Evolutionary conservation across 2,113 vertebrate species (phyloP).

Genomic region (Ailuropoda melanoleuca): DNA sequence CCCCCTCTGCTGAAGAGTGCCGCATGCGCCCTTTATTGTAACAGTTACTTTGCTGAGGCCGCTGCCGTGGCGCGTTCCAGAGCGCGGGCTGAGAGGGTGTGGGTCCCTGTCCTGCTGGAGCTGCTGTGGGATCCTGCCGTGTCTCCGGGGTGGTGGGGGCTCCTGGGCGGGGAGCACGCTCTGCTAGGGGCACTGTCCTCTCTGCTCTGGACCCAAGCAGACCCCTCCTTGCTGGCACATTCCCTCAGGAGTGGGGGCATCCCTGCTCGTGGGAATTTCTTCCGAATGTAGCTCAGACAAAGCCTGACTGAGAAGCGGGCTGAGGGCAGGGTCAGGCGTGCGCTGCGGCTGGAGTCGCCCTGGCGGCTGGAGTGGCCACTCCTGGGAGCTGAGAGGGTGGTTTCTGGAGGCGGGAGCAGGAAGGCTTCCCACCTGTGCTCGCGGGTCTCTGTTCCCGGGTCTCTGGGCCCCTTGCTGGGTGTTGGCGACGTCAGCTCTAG

Average conservation of each 20-base stretch:
- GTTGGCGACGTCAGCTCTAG: accelerated
- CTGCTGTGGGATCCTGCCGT: accelerated
- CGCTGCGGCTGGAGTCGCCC: accelerated
- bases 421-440: not conserved
- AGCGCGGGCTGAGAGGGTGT: not conserved
- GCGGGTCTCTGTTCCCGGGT: not conserved
- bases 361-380: not conserved
- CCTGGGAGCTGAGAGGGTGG: not conserved
- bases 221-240: not conserved
- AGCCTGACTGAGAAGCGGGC: not conserved
- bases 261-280: too few species aligned
- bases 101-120: not conserved
- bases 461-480: not conserved
- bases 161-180: not conserved
- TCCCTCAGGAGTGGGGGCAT: accelerated
- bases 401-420: too few species aligned
- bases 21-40: accelerated
- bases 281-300: not conserved
- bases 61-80: not conserved
- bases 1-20: not conserved
- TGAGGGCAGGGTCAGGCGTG: not conserved
- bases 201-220: not conserved
- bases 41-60: accelerated
- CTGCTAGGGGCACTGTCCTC: not conserved
- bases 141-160: not conserved